Percentiles rank a stretch among this genome's conserved stretches.
phyloP scores from a whole-genome alignment of 2,888 invertebrate species.

The Strigamia maritima region DNA sequence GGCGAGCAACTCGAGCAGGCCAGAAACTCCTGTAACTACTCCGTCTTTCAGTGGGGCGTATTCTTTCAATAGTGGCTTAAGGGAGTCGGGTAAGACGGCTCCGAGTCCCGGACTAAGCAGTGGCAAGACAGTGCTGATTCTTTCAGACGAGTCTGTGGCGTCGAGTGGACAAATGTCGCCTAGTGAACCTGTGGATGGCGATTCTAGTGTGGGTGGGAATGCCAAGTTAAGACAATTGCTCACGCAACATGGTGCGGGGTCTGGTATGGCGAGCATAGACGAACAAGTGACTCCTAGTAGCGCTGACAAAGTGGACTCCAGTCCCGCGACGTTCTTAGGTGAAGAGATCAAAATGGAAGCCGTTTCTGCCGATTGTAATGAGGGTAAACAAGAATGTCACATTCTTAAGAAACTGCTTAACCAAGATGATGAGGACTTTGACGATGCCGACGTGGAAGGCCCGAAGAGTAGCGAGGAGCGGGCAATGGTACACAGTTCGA shows the following conservation, averaged over 20 bases:
- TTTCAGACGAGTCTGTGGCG: conserved; percentile 34
- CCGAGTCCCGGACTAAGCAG: background rate
- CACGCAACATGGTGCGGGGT: conserved; percentile 49
- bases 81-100: conserved; percentile 17
- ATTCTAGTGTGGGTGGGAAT: background rate
- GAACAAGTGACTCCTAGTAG: background rate
- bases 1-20: conserved; percentile 18
- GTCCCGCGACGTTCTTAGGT: background rate
- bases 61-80: conserved; percentile 31
- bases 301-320: background rate
- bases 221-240: conserved; percentile 59
- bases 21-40: conserved; percentile 35
- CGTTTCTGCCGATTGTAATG: conserved; percentile 40
- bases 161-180: conserved; percentile 37
- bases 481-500: conserved; percentile 37
- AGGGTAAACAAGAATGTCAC: conserved; percentile 44
- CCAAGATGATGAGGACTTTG: conserved; percentile 64
- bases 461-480: conserved; percentile 31
- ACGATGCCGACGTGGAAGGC: conserved; percentile 48
- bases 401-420: conserved; percentile 61
- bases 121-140: conserved; percentile 15
- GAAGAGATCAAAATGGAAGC: conserved; percentile 23
- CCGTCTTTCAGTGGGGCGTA: conserved; percentile 38
- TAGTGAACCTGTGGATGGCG: background rate
- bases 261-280: background rate